Evolutionary conservation across 2,113 vertebrate species (phyloP).

Genomic region (Takifugu bimaculatus): DNA sequence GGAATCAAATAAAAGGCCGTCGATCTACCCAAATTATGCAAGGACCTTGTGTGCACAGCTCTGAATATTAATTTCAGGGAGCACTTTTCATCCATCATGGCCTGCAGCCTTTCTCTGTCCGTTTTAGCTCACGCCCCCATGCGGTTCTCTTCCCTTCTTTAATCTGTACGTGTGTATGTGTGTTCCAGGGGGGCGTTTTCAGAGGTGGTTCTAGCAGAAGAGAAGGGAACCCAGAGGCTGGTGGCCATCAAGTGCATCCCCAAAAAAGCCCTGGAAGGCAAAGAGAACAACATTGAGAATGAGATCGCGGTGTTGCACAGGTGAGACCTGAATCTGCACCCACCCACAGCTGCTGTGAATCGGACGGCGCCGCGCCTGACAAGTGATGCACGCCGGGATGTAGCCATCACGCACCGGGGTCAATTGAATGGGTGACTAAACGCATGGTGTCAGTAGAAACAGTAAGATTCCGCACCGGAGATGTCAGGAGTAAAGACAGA

Average conservation of each 20-base stretch:
- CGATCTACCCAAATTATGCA: not conserved
- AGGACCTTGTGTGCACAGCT: not conserved
- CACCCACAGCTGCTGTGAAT: not conserved
- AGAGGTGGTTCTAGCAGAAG: constrained; percentile 93
- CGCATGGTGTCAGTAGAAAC: constrained; percentile 71
- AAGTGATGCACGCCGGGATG: constrained; percentile 7
- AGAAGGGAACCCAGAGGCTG: constrained; percentile 86
- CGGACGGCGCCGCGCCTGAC: not conserved
- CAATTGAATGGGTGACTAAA: constrained; percentile 60
- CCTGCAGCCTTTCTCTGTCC: constrained; percentile 2
- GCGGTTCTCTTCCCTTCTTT: constrained; percentile 10
- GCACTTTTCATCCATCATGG: not conserved
- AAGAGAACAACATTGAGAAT: constrained; percentile 95
- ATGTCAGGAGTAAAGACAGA: constrained; percentile 78
- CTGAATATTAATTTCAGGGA: not conserved
- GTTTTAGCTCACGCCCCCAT: constrained; percentile 23
- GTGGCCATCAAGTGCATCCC: constrained; percentile 98
- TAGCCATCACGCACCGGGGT: constrained; percentile 32
- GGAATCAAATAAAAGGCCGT: not conserved
- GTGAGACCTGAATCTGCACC: constrained; percentile 63
- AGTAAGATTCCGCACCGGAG: constrained; percentile 73
- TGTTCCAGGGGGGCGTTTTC: constrained; percentile 90
- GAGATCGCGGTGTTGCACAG: constrained; percentile 95
- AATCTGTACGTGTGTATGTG: constrained; percentile 5
- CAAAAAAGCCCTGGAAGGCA: constrained; percentile 94